Base-by-base conservation (phyloP, 2,888 invertebrate genomes). In the Ischnura elegans region DNA sequence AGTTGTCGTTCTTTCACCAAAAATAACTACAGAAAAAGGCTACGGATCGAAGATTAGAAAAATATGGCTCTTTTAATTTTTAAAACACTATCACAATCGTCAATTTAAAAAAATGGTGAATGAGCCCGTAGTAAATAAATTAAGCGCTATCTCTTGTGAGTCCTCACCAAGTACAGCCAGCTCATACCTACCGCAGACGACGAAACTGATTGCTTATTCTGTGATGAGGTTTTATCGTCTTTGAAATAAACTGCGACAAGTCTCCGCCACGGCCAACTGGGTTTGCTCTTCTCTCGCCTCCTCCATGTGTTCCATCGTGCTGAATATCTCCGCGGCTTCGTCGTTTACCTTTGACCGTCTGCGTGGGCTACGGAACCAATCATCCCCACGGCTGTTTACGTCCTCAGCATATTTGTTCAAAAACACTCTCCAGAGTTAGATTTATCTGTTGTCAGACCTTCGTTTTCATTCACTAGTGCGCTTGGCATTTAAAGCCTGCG, bases 301-400 rank as follows among this genome's bases (percentile, higher is more conserved):
- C 61, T 61, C 13, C 51, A 19, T 19, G 19, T 51, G 13, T n/a
- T 61, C 61, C n/a, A 25, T 61, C n/a, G n/a, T n/a, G n/a, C n/a
- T n/a, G 61, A 61, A 61, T 19, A n/a, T 61, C 21, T 61, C n/a
- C 61, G 21, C n/a, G n/a, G 61, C n/a, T 8, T 51, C 51, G 51
- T 61, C 61, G n/a, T n/a, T 61, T 61, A 61, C 61, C 61, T 61
- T 61, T 61, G 61, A 61, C 61, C 61, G 61, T n/a, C 61, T 61
- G 61, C n/a, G 61, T 61, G 61, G 61, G 61, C n/a, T n/a, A 10
- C n/a, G 61, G n/a, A 61, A 61, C n/a, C 21, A 25, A 61, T 6
- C 61, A 61, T 25, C n/a, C n/a, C 51, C 51, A 5, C 51, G 51
- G 51, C 51, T 13, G 51, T 51, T 61, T 10, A 8, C 61, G n/a